Base-by-base conservation (phyloP, 2,888 invertebrate genomes). In the Gymnosoma rotundatum region DNA sequence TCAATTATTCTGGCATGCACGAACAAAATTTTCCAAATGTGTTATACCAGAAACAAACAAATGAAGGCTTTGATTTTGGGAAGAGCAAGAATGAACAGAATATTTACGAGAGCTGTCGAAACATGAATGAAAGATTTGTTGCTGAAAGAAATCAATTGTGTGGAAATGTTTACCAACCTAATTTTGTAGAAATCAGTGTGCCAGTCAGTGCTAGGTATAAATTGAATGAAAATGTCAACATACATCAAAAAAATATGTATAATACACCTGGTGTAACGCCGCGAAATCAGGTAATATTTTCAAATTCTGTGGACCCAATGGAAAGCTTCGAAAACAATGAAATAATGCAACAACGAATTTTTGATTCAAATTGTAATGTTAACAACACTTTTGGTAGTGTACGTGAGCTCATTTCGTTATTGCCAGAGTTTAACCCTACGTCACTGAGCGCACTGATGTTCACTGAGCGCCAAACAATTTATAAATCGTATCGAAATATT, bases 361-460 rank as follows among this genome's bases (percentile, higher is more conserved):
- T 48, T 21, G n/a, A n/a, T 1, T 6, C 64, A 8, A 16, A 16
- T 48, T n/a, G 21, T 16, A 48, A 48, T 25, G 6, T 16, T 2
- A 42, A 36, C 1, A 42, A 36, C 10, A 12, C n/a, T 2, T 48
- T 25, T 48, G 16, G 16, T 2, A 61, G 10, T 20, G 25, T 25
- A 61, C 38, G 42, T 14, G 61, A 61, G 14, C 38, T 42, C 16
- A 48, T 38, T 18, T 61, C 38, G 38, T 61, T 61, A 48, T 48
- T 64, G 16, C 42, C 64, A 18, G 25, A 64, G 25, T 64, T 48
- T 14, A 42, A 64, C 1, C 45, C 45, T 42, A 45, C 63, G 16
- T 45, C 63, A 16, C 16, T 9, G 25, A 21, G n/a, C n/a, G n/a
- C 63, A 4, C n/a, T n/a, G n/a, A n/a, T n/a, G n/a, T n/a, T 48